These are phyloP conservation scores for Leucophora obtusa DNA, from an alignment of 2,888 invertebrate genomes.

Conservation along the genomic window DNA sequence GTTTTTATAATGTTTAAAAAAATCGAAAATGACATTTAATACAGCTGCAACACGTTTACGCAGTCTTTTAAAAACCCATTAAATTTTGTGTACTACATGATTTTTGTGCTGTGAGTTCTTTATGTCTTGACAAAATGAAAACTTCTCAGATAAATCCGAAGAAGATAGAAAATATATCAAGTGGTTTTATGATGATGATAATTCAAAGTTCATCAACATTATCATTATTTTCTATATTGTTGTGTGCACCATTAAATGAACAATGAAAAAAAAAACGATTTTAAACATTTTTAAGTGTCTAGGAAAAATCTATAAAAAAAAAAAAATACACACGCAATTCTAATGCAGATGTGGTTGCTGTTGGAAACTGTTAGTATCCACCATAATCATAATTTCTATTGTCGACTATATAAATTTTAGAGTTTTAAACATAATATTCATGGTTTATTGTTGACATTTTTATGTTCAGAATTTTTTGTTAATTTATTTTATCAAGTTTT, in stretches of 20 bases:
- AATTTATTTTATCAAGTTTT: not conserved
- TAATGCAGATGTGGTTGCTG: constrained; percentile 11
- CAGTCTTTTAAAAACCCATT: not conserved
- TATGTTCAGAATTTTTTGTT: not conserved
- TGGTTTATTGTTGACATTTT: constrained; percentile 21
- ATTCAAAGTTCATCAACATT: constrained; percentile 27
- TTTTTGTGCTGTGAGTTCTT: not conserved
- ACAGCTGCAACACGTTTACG: not conserved
- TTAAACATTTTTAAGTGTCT: constrained; percentile 5
- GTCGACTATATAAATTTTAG: constrained; percentile 4
- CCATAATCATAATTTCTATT: constrained; percentile 16
- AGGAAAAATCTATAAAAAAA: not conserved
- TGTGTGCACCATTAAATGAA: not conserved
- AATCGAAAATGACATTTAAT: not conserved
- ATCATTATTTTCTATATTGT: not conserved
- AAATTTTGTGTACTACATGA: not conserved
- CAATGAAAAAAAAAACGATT: no score
- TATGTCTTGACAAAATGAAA: not conserved
- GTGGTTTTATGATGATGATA: constrained; percentile 17
- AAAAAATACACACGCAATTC: not conserved
- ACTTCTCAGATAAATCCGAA: not conserved
- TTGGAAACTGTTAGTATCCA: not conserved
- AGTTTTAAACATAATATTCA: not conserved
- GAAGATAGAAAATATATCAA: not conserved
- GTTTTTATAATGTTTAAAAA: not conserved